phyloP scores from a whole-genome alignment of 2,888 invertebrate species.

The Plusia festucae region DNA sequence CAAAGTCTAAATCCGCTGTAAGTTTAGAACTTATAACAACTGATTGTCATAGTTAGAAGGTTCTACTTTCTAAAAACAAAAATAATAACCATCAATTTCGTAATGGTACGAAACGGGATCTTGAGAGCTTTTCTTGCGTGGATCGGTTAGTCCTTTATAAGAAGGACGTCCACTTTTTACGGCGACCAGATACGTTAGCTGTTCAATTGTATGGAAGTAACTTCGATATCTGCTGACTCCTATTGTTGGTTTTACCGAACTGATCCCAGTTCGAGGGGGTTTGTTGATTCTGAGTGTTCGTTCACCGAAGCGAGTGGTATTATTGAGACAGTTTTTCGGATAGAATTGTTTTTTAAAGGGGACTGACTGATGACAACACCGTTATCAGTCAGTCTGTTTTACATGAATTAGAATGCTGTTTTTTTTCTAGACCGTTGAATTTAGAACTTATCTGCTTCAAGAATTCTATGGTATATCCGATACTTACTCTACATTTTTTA shows the following conservation, averaged over 20 bases:
- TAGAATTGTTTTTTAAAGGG: neutral
- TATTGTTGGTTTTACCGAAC: constrained; percentile 51
- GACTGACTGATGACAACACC: no score
- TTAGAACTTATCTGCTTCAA: no score
- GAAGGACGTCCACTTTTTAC: constrained; percentile 76
- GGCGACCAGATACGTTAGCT: constrained; percentile 67
- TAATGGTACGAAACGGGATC: constrained; percentile 58
- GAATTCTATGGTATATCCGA: no score
- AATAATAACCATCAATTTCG: constrained; percentile 36
- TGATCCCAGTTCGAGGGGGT: constrained; percentile 50
- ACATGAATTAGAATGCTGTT: no score
- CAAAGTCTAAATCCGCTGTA: neutral
- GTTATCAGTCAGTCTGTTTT: no score
- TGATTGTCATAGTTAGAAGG: constrained; percentile 13
- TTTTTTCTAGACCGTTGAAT: no score
- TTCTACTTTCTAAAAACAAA: constrained; percentile 16
- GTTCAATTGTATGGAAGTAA: constrained; percentile 84
- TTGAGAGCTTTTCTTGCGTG: constrained; percentile 34
- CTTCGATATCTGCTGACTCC: constrained; percentile 68
- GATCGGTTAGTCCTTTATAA: constrained; percentile 65
- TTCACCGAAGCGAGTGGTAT: neutral
- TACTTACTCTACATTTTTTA: no score
- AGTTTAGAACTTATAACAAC: neutral
- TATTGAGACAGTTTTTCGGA: neutral
- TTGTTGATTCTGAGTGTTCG: constrained; percentile 34